Percentiles rank a stretch among this genome's conserved stretches.
phyloP scores from a whole-genome alignment of 2,888 invertebrate species.

The Phyto melanocephala region DNA sequence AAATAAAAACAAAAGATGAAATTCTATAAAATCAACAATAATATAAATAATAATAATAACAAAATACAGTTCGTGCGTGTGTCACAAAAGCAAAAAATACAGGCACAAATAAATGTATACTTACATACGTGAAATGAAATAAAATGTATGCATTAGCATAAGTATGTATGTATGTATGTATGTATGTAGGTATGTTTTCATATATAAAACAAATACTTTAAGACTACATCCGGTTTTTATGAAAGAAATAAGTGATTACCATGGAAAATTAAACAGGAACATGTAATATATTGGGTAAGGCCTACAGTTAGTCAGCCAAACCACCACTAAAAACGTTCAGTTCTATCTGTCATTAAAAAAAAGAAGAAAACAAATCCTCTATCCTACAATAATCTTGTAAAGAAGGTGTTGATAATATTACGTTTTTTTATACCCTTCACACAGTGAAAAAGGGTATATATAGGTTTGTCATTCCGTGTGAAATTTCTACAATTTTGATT shows the following conservation, averaged over 20 bases:
- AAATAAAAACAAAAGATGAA: constrained; percentile 37
- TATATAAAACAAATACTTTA: constrained; percentile 23
- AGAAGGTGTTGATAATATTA: constrained; percentile 48
- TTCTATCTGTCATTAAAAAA: neutral
- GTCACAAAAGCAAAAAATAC: constrained; percentile 1
- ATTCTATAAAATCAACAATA: constrained; percentile 4
- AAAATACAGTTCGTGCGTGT: constrained; percentile 26
- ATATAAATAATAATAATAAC: neutral
- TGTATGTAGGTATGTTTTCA: neutral
- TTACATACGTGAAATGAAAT: neutral
- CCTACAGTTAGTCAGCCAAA: neutral
- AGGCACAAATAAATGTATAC: neutral
- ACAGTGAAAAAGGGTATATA: no score
- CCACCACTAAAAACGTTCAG: neutral
- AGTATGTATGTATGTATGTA: neutral
- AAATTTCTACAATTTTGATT: no score
- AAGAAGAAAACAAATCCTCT: neutral
- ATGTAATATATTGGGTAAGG: constrained; percentile 27
- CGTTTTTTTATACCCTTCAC: no score
- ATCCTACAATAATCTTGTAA: neutral
- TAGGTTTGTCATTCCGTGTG: no score
- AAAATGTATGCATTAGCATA: neutral
- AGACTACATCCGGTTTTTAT: constrained; percentile 30
- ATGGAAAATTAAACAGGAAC: neutral
- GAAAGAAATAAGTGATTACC: neutral